Base-by-base conservation (phyloP, 2,888 invertebrate species). In the Eurytoma californica region DNA sequence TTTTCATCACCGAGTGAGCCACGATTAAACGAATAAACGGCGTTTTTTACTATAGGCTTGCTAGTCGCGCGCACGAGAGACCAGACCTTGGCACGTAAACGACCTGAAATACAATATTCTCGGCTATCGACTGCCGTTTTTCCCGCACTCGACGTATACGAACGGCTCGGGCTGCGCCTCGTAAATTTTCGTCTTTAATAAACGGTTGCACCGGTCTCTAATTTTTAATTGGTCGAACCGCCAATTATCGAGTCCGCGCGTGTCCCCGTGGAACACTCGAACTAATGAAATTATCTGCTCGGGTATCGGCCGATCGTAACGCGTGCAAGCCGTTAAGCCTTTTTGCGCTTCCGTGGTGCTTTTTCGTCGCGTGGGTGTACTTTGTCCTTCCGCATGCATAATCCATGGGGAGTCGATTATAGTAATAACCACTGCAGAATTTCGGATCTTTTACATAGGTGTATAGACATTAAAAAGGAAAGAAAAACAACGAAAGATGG, bases 231-330 rank as follows among this genome's bases (percentile, higher is more conserved):
- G 67, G 12, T 51, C 49, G 13, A 55, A 49, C 60, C 66, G 18
- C 61, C 63, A 75, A 79, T 79, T 76, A 72, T 20, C 24, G 53
- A 55, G 14, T 14, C 16, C 39, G 57, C 30, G 24, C 39, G 61
- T 18, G 30, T 5, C 63, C 55, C 20, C 57, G 18, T 13, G 81
- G 82, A 83, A 83, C 84, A 84, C 85, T 83, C 82, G 80, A 84
- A 84, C 88, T 88, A 88, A 89, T 89, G 87, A 88, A 88, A 89
- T 88, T 88, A 88, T 88, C 88, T 87, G 87, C 86, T 88, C 85
- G 84, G 86, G 84, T 86, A 87, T 86, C 87, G 86, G 67, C 63
- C 61, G 58, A 60, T 67, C n/a, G 67, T 61, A 72, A 60, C 60
- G 67, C 16, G 58, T 14, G 73, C 28, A 65, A 63, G 28, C 16